Evolutionary conservation across 2,113 vertebrate genomes (phyloP).

Genomic region (Alosa alosa): DNA sequence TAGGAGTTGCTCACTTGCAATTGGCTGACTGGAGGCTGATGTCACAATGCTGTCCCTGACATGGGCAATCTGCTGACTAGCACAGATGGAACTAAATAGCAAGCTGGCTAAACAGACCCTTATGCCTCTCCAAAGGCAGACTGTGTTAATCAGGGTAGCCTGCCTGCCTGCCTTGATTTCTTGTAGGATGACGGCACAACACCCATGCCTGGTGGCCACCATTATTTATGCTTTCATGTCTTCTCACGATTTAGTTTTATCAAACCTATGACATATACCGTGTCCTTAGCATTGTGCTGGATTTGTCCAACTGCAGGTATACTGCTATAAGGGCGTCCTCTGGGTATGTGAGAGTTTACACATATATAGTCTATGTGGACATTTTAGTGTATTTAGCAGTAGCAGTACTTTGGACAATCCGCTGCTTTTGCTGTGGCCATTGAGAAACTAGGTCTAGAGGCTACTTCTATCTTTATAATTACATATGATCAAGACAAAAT

Average conservation of each 20-base stretch:
- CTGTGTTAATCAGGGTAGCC: neutral
- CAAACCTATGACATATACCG: neutral
- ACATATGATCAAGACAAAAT: neutral
- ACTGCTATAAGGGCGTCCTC: neutral
- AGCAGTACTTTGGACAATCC: neutral
- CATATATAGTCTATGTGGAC: neutral
- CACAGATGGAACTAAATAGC: neutral
- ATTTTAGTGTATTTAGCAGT: neutral
- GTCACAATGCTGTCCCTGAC: neutral
- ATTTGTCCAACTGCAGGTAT: neutral
- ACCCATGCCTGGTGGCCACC: neutral
- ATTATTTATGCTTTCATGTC: neutral
- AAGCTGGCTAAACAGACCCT: neutral
- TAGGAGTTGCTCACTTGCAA: neutral
- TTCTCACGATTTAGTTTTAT: neutral
- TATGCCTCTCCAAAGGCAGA: neutral
- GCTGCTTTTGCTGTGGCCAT: neutral
- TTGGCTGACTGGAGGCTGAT: neutral
- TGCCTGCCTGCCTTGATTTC: neutral
- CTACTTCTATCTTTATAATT: neutral
- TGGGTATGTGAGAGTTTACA: neutral
- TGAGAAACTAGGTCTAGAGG: too few relatives aligned
- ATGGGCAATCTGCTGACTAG: neutral
- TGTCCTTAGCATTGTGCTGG: neutral
- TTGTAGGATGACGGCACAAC: neutral